Base-by-base conservation (phyloP, 2,888 invertebrate species). In the Rotaria magnacalcarata region DNA sequence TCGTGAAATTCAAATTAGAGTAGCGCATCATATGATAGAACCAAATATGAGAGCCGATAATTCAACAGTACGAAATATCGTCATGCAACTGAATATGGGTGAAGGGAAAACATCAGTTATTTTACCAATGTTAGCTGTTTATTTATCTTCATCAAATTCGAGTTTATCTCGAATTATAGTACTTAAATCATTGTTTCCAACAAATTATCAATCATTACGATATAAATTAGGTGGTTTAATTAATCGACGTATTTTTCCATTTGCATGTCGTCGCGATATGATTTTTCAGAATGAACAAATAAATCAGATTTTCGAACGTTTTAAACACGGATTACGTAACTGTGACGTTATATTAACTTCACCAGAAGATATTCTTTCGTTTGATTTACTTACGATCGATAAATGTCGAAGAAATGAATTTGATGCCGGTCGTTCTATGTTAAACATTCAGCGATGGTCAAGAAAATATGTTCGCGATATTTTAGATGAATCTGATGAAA, bases 151-250 rank as follows among this genome's bases (percentile, higher is more conserved):
- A n/a, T 24, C 75, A 1, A 41, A 41, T 80, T 43, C 75, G 4
- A 80, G 24, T 47, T 80, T 80, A 47, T 11, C 24, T 47, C 75
- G 75, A n/a, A 80, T 80, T 14, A 24, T 80, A 7, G 75, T 80
- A 24, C 75, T 52, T 52, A 14, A 16, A 52, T 52, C 14, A 11
- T 52, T 52, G 16, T 52, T 52, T 52, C 52, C 52, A 47, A 80
- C 75, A 41, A 80, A 80, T 80, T n/a, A 80, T 80, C 75, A 80
- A 47, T 80, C 75, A 47, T 24, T 80, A 80, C 6, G 6, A 47
- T 80, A 80, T n/a, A 80, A 80, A 80, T n/a, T 80, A 47, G 75
- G 75, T 80, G 75, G 75, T 4, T n/a, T 80, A 80, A 24, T 80
- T 11, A 80, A 80, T 47, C 43, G 47, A 47, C 75, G 75, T 80